These are phyloP conservation scores for Turritopsis rubra DNA, from an alignment of 30 jellyfish, hydroid and myxozoan genomes.

Conservation along the genomic window DNA sequence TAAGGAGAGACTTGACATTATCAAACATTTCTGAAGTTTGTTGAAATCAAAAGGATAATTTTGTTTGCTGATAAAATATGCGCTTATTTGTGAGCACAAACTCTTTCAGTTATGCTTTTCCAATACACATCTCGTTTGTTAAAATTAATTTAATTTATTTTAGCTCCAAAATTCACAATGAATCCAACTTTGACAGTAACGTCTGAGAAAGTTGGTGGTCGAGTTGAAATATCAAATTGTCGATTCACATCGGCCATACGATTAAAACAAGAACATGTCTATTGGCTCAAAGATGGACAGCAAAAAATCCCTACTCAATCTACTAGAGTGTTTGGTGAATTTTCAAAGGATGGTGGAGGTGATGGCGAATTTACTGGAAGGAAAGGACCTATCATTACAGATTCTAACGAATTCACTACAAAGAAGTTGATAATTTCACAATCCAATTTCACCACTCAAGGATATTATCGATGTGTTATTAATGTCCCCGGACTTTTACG, in stretches of 20 bases:
- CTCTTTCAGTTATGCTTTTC: no score
- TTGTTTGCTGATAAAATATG: no score
- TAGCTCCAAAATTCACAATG: neutral
- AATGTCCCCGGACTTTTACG: neutral
- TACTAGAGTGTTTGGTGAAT: neutral
- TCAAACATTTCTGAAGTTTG: no score
- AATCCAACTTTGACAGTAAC: neutral
- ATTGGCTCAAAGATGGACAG: conserved; percentile 8
- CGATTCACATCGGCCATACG: neutral
- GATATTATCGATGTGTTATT: conserved; percentile 10
- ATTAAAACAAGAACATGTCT: neutral
- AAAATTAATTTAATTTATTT: no score
- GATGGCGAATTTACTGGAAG: neutral
- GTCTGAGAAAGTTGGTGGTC: neutral
- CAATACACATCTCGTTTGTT: no score
- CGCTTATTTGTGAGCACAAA: no score
- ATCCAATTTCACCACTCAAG: neutral
- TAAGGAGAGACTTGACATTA: neutral
- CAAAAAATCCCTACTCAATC: neutral
- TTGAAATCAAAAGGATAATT: no score
- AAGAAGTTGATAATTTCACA: neutral
- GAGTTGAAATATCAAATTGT: neutral
- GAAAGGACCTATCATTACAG: neutral
- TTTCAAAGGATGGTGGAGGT: neutral
- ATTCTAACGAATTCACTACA: neutral